Evolutionary conservation across 2,888 invertebrate species (phyloP).

Genomic region (Agrochola lychnidis): DNA sequence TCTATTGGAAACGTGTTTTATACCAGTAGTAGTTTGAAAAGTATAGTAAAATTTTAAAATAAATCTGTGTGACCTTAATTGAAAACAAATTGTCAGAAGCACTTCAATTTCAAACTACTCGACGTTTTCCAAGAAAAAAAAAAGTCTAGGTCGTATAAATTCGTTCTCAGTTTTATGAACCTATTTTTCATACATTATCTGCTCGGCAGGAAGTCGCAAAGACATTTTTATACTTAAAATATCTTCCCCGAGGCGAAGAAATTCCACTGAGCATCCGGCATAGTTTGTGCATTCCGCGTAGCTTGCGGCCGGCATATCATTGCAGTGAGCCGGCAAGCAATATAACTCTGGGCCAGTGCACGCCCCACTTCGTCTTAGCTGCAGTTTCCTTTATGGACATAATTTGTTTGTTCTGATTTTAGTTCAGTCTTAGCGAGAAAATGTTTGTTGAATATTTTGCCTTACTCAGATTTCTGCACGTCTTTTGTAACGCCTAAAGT

Average conservation of each 20-base stretch:
- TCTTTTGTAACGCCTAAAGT: not conserved
- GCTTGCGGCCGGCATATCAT: conserved; percentile 76
- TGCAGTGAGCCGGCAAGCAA: conserved; percentile 63
- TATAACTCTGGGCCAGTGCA: conserved; percentile 58
- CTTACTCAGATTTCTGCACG: not conserved
- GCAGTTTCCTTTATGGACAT: conserved; percentile 69
- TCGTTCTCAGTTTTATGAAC: conserved; percentile 38
- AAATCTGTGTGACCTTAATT: conserved; percentile 13
- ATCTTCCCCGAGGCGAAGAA: conserved; percentile 73
- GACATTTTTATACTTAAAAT: conserved; percentile 78
- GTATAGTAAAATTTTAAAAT: not conserved
- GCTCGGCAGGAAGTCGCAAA: conserved; percentile 62
- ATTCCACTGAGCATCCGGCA: conserved; percentile 75
- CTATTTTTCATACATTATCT: conserved; percentile 62
- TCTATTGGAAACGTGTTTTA: not conserved
- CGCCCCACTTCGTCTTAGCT: conserved; percentile 63
- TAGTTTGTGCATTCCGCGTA: conserved; percentile 78
- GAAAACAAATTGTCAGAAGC: conserved; percentile 18
- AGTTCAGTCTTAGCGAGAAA: conserved; percentile 37
- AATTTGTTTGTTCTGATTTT: conserved; percentile 66
- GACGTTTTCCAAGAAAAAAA: conserved; percentile 41
- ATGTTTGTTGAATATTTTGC: conserved; percentile 27
- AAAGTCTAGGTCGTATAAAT: conserved; percentile 31
- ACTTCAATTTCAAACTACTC: conserved; percentile 21
- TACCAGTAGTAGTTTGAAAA: not conserved